A percentile compares a stretch with the other conserved stretches of the same genome.
Conservation (phyloP, 2,797 vertebrate genomes). For the Siniperca obscura region DNA sequence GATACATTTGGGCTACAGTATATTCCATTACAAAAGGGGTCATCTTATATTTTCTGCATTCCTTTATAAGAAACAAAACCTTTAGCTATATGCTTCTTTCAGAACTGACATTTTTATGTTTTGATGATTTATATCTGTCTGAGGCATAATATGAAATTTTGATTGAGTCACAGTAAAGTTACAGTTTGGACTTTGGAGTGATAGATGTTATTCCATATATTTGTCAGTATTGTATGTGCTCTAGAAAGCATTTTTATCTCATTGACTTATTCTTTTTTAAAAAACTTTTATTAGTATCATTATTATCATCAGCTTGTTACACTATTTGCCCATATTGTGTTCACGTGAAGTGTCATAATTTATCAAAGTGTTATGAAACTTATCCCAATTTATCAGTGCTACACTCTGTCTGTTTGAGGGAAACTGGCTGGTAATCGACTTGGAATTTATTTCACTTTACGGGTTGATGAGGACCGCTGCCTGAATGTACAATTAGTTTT, state of each 20-base stretch:
- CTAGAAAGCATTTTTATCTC: neutral
- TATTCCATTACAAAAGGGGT: constrained; percentile 29
- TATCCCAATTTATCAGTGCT: neutral
- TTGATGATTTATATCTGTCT: constrained; percentile 16
- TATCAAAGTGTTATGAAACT: neutral
- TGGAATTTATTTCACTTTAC: neutral
- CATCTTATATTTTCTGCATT: constrained; percentile 22
- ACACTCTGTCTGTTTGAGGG: neutral
- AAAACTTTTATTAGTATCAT: neutral
- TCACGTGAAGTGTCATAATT: neutral
- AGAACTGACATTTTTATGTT: constrained; percentile 19
- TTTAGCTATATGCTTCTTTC: neutral
- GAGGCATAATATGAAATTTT: constrained; percentile 7
- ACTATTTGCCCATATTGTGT: neutral
- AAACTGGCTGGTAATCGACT: neutral
- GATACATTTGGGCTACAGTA: constrained; percentile 41
- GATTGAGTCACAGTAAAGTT: neutral
- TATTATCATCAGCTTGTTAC: neutral
- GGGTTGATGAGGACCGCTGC: neutral
- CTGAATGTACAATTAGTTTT: constrained; percentile 28
- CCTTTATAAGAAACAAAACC: constrained; percentile 22
- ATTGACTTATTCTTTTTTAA: neutral
- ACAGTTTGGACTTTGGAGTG: neutral
- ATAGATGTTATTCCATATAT: neutral
- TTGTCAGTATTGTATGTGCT: neutral